These are phyloP conservation scores for Pristionchus exspectatus DNA, from an alignment of 2,888 invertebrate species.

Conservation along the genomic window DNA sequence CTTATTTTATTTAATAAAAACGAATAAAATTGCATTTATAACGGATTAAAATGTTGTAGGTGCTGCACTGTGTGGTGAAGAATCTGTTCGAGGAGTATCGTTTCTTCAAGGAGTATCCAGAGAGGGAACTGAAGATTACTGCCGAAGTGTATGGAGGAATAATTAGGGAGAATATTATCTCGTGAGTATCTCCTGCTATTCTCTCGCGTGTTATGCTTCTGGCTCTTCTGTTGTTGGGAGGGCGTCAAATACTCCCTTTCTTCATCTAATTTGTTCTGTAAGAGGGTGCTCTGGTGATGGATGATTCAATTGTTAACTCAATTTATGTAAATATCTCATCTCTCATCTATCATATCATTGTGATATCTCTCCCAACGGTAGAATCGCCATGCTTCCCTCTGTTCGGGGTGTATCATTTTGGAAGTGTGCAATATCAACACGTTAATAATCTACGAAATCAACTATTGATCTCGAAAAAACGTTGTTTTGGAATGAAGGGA, in stretches of 20 bases:
- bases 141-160: slow-evolving; percentile 95
- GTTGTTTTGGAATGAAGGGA: no score
- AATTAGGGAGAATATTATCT: slow-evolving; percentile 77
- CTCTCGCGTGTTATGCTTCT: background rate
- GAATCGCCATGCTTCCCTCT: background rate
- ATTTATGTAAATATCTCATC: no score
- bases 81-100: slow-evolving; percentile 98
- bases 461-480: no score
- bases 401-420: background rate
- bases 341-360: background rate
- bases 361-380: background rate
- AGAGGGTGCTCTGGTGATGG: no score
- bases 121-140: slow-evolving; percentile 96
- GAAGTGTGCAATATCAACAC: background rate
- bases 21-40: background rate
- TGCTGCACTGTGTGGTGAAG: slow-evolving; percentile 95
- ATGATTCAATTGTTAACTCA: no score
- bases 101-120: slow-evolving; percentile 98
- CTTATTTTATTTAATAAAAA: background rate
- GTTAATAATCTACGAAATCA: no score
- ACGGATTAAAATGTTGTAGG: slow-evolving; percentile 74
- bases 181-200: slow-evolving; percentile 79
- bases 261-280: no score
- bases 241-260: no score
- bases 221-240: no score